phyloP scores from a whole-genome alignment of 2,888 invertebrate species.

The Acanthopleura granulata region DNA sequence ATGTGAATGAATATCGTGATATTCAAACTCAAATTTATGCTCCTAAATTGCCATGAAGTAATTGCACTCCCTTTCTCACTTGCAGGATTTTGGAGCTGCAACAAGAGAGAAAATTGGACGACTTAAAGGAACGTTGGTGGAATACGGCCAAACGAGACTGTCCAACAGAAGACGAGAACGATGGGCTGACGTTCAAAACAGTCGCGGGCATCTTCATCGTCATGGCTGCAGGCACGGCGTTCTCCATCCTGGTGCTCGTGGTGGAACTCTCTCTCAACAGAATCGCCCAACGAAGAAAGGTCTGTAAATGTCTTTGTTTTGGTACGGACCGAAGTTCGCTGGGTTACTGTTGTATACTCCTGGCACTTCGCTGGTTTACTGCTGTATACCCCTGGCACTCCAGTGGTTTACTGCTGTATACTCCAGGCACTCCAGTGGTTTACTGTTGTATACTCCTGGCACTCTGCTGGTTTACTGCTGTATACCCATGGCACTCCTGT shows the following conservation, averaged over 20 bases:
- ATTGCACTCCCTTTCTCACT: background rate
- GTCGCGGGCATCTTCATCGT: constrained; percentile 46
- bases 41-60: too few relatives aligned
- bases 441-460: too few relatives aligned
- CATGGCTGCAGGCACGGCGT: constrained; percentile 38
- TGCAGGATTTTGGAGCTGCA: constrained; percentile 46
- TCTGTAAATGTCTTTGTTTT: background rate
- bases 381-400: too few relatives aligned
- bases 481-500: too few relatives aligned
- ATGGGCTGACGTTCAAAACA: constrained; percentile 39
- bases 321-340: too few relatives aligned
- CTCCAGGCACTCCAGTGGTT: too few relatives aligned
- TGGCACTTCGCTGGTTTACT: too few relatives aligned
- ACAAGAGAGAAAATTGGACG: constrained; percentile 39
- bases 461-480: too few relatives aligned
- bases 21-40: too few relatives aligned
- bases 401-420: too few relatives aligned
- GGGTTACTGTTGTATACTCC: too few relatives aligned
- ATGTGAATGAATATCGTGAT: too few relatives aligned
- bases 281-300: background rate
- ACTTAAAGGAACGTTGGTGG: constrained; percentile 45
- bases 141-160: constrained; percentile 31
- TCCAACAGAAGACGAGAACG: constrained; percentile 31
- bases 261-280: background rate
- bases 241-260: constrained; percentile 28